Conservation (phyloP, 64 coral and sea anemone species). For the Hydrozoanthus tunicans region DNA sequence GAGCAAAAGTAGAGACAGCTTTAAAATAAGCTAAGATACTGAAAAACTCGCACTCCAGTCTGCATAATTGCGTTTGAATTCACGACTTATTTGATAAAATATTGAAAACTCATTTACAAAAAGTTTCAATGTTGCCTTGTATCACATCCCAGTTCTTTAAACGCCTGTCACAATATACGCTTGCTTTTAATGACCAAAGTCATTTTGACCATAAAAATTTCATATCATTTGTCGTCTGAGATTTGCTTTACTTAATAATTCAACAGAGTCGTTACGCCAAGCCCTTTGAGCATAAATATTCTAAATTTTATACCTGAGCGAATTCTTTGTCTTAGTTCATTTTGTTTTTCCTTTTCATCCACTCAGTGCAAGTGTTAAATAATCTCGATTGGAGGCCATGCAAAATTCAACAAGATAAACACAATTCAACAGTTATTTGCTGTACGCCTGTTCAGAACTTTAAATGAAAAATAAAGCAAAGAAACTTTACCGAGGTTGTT, state of each 20-base stretch:
- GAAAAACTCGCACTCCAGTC: too few species aligned
- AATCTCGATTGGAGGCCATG: background rate
- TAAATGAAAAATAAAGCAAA: background rate
- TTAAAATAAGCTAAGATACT: too few species aligned
- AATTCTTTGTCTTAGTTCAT: conserved; percentile 27
- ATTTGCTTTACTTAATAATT: conserved; percentile 46
- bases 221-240: conserved; percentile 22
- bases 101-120: too few species aligned
- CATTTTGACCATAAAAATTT: conserved; percentile 34
- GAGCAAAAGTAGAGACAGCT: too few species aligned
- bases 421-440: background rate
- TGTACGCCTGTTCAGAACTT: background rate
- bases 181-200: background rate
- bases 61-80: too few species aligned
- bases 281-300: background rate
- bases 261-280: conserved; percentile 3
- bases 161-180: too few species aligned
- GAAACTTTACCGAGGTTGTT: background rate
- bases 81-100: too few species aligned
- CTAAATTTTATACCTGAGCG: background rate
- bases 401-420: conserved; percentile 22
- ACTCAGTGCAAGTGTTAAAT: background rate
- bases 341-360: conserved; percentile 12
- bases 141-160: too few species aligned
- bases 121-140: too few species aligned